These are phyloP conservation scores for Scomber scombrus DNA, from an alignment of 2,113 vertebrate species.

Conservation along the genomic window DNA sequence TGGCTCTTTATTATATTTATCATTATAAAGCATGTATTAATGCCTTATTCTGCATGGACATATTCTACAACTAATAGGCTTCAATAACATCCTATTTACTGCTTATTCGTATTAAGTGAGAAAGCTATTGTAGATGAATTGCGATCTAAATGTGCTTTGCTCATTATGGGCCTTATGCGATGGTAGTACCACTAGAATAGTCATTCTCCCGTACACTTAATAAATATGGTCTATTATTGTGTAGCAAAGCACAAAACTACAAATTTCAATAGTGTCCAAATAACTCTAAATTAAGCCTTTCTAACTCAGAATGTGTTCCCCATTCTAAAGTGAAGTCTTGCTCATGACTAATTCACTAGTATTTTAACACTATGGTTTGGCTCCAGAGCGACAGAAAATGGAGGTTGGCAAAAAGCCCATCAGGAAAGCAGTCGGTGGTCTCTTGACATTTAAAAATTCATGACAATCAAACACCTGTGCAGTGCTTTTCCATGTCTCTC, in stretches of 20 bases:
- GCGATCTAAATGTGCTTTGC: too few relatives aligned
- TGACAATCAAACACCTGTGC: constrained; percentile 71
- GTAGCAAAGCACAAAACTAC: too few relatives aligned
- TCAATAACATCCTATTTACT: neutral
- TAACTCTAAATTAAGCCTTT: too few relatives aligned
- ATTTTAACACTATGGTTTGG: neutral
- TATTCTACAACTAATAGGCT: neutral
- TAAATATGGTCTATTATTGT: too few relatives aligned
- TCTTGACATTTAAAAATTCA: constrained; percentile 64
- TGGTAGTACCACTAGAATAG: too few relatives aligned
- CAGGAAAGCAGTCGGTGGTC: constrained; percentile 11
- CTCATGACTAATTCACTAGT: too few relatives aligned
- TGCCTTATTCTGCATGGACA: neutral
- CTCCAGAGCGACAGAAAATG: neutral
- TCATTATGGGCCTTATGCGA: too few relatives aligned
- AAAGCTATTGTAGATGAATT: neutral
- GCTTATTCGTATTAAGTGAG: neutral
- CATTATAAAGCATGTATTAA: neutral
- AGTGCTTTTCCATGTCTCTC: constrained; percentile 71
- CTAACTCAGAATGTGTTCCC: too few relatives aligned
- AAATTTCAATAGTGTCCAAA: too few relatives aligned
- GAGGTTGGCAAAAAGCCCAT: constrained; percentile 12
- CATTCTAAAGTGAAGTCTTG: too few relatives aligned
- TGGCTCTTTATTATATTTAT: neutral
- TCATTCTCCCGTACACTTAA: too few relatives aligned